Percentiles rank a stretch among this genome's conserved stretches.
These are phyloP conservation scores for Gnatocerus cornutus DNA, from an alignment of 2,888 invertebrate genomes.

Conservation along the genomic window DNA sequence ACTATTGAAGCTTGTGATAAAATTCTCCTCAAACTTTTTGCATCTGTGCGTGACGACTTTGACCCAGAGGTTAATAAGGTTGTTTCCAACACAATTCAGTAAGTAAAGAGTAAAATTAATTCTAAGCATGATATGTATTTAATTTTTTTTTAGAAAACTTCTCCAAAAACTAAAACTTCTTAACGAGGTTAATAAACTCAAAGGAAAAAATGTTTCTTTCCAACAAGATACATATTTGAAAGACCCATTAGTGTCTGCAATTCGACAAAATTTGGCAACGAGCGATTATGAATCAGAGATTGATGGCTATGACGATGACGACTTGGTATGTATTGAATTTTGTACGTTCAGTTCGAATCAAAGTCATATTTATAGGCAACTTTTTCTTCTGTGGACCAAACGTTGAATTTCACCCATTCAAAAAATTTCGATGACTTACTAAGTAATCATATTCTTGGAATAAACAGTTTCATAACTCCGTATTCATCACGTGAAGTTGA, in stretches of 20 bases:
- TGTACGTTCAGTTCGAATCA: neutral
- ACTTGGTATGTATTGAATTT: slow-evolving; percentile 15
- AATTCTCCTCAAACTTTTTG: slow-evolving; percentile 52
- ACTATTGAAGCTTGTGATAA: slow-evolving; percentile 48
- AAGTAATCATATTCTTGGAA: no score
- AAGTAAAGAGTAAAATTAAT: slow-evolving; percentile 41
- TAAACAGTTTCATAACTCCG: no score
- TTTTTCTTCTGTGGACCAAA: no score
- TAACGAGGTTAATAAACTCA: slow-evolving; percentile 49
- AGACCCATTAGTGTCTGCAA: slow-evolving; percentile 41
- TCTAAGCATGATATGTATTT: no score
- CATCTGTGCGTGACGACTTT: slow-evolving; percentile 48
- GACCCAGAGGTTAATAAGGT: slow-evolving; percentile 50
- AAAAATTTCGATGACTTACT: no score
- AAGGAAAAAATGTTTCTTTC: slow-evolving; percentile 49
- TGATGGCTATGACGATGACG: slow-evolving; percentile 43
- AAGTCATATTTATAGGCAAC: neutral
- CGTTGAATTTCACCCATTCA: no score
- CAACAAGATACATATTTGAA: slow-evolving; percentile 48
- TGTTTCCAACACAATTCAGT: slow-evolving; percentile 53
- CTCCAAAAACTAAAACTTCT: slow-evolving; percentile 49
- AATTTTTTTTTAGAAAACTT: slow-evolving; percentile 46
- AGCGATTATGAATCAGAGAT: slow-evolving; percentile 57
- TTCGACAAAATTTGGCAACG: slow-evolving; percentile 50
- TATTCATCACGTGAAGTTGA: no score